Evolutionary conservation across 2,888 invertebrate species (phyloP).

Genomic region (Crepidodera aurea): DNA sequence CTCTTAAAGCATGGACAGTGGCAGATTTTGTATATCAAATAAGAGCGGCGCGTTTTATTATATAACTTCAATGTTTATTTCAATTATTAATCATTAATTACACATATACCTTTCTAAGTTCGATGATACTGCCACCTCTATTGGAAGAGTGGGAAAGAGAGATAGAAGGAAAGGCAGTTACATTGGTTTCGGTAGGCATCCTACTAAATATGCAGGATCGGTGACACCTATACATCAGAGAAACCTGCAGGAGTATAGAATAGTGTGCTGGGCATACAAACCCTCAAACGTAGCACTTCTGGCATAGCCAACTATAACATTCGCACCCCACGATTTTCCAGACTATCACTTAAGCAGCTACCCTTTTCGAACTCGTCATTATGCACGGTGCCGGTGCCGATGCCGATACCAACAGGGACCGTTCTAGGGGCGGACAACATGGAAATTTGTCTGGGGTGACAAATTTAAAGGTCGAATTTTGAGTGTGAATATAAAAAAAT

Average conservation of each 20-base stretch:
- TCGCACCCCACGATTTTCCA: slow-evolving; percentile 31
- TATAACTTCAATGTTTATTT: too few relatives aligned
- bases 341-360: slow-evolving; percentile 33
- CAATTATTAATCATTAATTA: too few relatives aligned
- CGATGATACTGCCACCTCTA: slow-evolving; percentile 2
- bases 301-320: slow-evolving; percentile 40
- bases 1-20: too few relatives aligned
- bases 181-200: slow-evolving; percentile 24
- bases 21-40: too few relatives aligned
- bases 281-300: slow-evolving; percentile 38
- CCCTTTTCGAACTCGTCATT: slow-evolving; percentile 20
- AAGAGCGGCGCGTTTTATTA: too few relatives aligned
- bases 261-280: slow-evolving; percentile 53
- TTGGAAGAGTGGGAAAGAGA: slow-evolving; percentile 4
- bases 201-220: slow-evolving; percentile 59
- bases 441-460: too few relatives aligned
- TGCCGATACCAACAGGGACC: too few relatives aligned
- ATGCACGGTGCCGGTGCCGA: slow-evolving; percentile 18
- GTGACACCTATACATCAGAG: slow-evolving; percentile 58
- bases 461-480: too few relatives aligned
- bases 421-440: too few relatives aligned
- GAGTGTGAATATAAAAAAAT: too few relatives aligned
- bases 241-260: slow-evolving; percentile 46
- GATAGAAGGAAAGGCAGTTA: slow-evolving; percentile 12
- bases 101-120: too few relatives aligned